Base-by-base conservation (phyloP, 2,888 invertebrate genomes). In the Hyles lineata region DNA sequence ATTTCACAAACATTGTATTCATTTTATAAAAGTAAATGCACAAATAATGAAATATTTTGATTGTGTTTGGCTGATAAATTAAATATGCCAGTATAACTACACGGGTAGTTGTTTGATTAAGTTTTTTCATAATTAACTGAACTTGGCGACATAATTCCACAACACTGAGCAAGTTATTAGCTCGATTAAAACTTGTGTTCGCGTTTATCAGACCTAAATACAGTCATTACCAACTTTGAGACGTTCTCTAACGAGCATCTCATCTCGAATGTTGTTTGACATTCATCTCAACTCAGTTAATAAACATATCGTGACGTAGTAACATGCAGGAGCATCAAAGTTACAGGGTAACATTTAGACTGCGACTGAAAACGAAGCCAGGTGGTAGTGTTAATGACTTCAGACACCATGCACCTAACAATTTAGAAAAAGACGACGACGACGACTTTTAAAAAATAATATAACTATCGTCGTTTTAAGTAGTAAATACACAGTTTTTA, bases 111-210 rank as follows among this genome's bases (percentile, higher is more conserved):
- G 11, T 43, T 43, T 55, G 6, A 43, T 43, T 11, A 67, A 43
- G 63, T 67, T 43, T 43, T 67, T 43, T 67, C 63, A 67, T 67
- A 67, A 43, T 63, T 35, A 23, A 67, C 4, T 43, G 43, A 43
- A 23, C 3, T 32, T 43, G 15, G 15, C 9, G 43, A 67, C 21
- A 67, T 43, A 35, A 23, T 63, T 43, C 11, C 43, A 43, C 6
- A 21, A n/a, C 43, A 43, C 21, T 21, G 8, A 21, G 63, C n/a
- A 43, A 43, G 15, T 67, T 67, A 43, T 67, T 21, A 67, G 6
- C 19, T 43, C 9, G 43, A 21, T 67, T 67, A 23, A 21, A 15
- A 32, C n/a, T 32, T 62, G n/a, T 62, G 35, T 62, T 11, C 15
- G 21, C 23, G 11, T 21, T 43, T 50, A 43, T 67, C 7, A 35